These are phyloP conservation scores for Rana temporaria DNA, from an alignment of 2,113 vertebrate genomes.

Conservation along the genomic window DNA sequence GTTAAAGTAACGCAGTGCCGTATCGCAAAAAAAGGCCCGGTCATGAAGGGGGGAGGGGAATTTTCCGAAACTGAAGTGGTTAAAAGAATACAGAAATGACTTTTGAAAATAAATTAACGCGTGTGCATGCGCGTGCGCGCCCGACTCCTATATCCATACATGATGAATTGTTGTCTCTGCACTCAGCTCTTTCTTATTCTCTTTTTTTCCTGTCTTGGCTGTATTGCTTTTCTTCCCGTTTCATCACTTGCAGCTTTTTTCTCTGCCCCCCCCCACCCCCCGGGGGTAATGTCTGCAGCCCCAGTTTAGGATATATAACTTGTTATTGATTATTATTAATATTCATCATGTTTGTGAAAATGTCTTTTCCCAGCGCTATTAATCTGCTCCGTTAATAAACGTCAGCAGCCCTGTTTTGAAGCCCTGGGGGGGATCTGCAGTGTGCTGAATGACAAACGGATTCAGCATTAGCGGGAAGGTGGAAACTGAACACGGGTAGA, in stretches of 20 bases:
- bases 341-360: conserved; percentile 87
- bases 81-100: too few relatives aligned
- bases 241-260: conserved; percentile 25
- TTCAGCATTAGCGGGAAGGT: conserved; percentile 55
- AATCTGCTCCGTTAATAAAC: conserved; percentile 88
- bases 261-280: too few relatives aligned
- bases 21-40: too few relatives aligned
- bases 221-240: background rate
- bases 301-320: conserved; percentile 80
- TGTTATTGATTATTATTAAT: conserved; percentile 93
- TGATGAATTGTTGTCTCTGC: too few relatives aligned
- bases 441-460: conserved; percentile 82
- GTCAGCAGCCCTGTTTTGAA: conserved; percentile 68
- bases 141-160: too few relatives aligned
- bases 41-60: too few relatives aligned
- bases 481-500: background rate
- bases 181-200: too few relatives aligned
- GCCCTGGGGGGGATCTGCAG: conserved; percentile 71
- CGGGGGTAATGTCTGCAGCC: conserved; percentile 76
- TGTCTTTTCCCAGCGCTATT: conserved; percentile 82
- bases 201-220: too few relatives aligned
- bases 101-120: too few relatives aligned
- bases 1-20: too few relatives aligned
- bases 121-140: too few relatives aligned
- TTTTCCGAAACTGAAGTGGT: too few relatives aligned